Conservation (phyloP, 2,113 vertebrate species). For the Phalacrocorax brasilianus region DNA sequence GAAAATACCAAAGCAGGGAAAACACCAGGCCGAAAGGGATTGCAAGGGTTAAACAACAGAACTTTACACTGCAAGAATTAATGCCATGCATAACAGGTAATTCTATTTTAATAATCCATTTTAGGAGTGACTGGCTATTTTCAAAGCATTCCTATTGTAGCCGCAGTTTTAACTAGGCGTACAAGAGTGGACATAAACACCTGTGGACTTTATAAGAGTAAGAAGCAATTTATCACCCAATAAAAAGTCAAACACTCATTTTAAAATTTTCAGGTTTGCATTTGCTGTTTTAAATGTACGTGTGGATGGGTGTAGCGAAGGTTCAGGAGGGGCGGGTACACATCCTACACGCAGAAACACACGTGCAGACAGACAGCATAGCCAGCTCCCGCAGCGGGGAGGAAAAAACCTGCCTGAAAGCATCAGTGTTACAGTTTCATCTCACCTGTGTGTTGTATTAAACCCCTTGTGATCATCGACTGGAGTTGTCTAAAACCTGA, state of each 20-base stretch:
- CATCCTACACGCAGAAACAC: not conserved
- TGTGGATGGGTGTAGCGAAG: not conserved
- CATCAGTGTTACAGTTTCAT: not conserved
- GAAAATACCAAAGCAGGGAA: not conserved
- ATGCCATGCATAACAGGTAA: slow-evolving; percentile 19
- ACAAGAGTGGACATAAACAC: slow-evolving; percentile 59
- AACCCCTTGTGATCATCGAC: slow-evolving; percentile 5
- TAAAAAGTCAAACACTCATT: slow-evolving; percentile 64
- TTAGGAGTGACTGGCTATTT: slow-evolving; percentile 48
- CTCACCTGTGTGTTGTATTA: not conserved
- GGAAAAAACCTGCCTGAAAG: not conserved
- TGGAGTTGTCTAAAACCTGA: slow-evolving; percentile 36
- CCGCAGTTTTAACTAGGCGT: slow-evolving; percentile 50
- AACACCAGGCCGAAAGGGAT: not conserved
- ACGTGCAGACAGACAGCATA: not conserved
- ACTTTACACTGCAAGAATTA: not conserved
- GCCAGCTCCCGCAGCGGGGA: not conserved
- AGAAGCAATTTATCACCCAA: slow-evolving; percentile 71
- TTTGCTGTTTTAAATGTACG: slow-evolving; percentile 48
- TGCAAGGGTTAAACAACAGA: slow-evolving; percentile 25
- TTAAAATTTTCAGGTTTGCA: slow-evolving; percentile 64
- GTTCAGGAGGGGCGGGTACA: not conserved
- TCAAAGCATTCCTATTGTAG: slow-evolving; percentile 56
- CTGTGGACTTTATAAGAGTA: slow-evolving; percentile 67
- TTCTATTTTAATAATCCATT: slow-evolving; percentile 53